Evolutionary conservation across 2,888 invertebrate species (phyloP).

Genomic region (Lepidocyrtinus sp.): DNA sequence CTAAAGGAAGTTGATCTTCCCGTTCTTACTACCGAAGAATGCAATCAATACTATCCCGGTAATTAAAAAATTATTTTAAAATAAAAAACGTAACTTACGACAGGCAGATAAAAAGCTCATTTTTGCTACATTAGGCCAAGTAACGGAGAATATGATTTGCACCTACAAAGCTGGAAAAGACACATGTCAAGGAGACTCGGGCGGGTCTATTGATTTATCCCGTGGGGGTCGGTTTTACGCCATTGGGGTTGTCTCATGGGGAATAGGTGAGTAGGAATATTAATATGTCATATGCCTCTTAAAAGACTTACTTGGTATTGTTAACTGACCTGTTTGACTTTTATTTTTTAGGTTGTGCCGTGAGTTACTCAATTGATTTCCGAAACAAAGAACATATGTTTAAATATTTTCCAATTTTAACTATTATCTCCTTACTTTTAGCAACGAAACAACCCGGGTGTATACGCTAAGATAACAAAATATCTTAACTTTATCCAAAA

Average conservation of each 20-base stretch:
- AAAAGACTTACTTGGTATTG: no score
- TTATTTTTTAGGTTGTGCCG: conserved; percentile 5
- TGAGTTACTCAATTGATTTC: conserved; percentile 29
- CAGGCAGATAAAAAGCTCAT: no score
- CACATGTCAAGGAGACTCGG: conserved; percentile 67
- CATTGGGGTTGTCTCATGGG: conserved; percentile 64
- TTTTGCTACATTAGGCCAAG: conserved; percentile 12
- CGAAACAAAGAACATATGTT: no score
- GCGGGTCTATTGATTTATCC: conserved; percentile 64
- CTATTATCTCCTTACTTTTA: neutral
- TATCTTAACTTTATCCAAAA: conserved; percentile 37
- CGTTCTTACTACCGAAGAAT: conserved; percentile 51
- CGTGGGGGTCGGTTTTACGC: conserved; percentile 52
- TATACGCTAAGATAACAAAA: conserved; percentile 39
- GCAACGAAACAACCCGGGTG: conserved; percentile 41
- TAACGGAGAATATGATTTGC: conserved; percentile 66
- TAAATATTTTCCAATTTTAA: no score
- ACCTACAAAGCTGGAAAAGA: conserved; percentile 65
- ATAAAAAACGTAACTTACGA: no score
- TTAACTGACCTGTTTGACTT: neutral
- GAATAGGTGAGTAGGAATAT: conserved; percentile 7
- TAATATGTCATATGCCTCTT: no score
- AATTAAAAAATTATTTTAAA: no score
- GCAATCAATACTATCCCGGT: conserved; percentile 34
- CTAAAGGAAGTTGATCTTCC: conserved; percentile 59